Evolutionary conservation across 2,888 invertebrate genomes (phyloP).

Genomic region (Eurytoma adleriae): DNA sequence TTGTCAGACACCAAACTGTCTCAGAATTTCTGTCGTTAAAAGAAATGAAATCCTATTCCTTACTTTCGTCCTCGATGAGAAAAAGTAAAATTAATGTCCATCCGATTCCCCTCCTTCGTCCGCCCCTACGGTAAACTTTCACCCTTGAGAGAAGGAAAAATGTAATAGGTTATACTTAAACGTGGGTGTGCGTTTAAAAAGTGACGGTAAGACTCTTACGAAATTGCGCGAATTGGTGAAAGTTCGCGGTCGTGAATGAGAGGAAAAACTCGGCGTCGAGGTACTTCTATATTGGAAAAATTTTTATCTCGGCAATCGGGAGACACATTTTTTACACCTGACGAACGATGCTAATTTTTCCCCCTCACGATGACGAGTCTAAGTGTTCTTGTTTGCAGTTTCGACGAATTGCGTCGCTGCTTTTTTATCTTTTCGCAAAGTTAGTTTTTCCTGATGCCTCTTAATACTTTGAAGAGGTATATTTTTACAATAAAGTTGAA

Average conservation of each 20-base stretch:
- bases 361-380: not conserved
- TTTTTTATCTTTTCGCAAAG: too few relatives aligned
- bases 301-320: conserved; percentile 17
- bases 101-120: not conserved
- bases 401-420: not conserved
- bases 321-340: conserved; percentile 12
- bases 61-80: not conserved
- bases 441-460: too few relatives aligned
- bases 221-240: not conserved
- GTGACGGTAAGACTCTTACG: not conserved
- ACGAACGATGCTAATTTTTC: conserved; percentile 21
- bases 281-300: conserved; percentile 11
- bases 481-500: too few relatives aligned
- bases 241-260: too few relatives aligned
- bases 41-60: not conserved
- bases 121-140: conserved; percentile 6
- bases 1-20: too few relatives aligned
- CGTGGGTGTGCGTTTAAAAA: conserved; percentile 6
- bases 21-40: too few relatives aligned
- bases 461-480: too few relatives aligned
- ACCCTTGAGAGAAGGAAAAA: not conserved
- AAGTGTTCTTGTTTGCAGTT: not conserved
- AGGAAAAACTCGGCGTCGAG: not conserved
- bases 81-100: conserved; percentile 31
- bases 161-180: not conserved